A percentile compares a stretch with the other conserved stretches of the same genome.
Conservation (phyloP, 2,888 invertebrate genomes). For the Encarsia formosa region DNA sequence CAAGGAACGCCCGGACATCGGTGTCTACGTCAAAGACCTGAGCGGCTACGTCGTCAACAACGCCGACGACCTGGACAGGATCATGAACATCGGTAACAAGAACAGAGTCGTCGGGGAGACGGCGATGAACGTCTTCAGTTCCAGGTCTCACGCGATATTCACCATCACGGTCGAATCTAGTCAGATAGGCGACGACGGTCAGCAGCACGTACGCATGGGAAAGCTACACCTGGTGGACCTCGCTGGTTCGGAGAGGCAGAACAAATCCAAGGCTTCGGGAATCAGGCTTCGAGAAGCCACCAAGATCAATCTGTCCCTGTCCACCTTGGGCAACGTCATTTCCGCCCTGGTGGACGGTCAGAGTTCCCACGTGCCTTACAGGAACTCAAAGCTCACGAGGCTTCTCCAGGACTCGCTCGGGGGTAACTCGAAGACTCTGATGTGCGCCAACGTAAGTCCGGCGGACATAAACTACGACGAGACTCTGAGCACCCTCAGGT, state of each 20-base stretch:
- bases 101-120: constrained; percentile 87
- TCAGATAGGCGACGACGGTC: constrained; percentile 74
- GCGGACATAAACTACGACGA: constrained; percentile 96
- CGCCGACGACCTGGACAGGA: constrained; percentile 89
- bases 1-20: constrained; percentile 92
- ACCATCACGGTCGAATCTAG: constrained; percentile 96
- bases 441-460: constrained; percentile 97
- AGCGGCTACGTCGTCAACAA: constrained; percentile 97
- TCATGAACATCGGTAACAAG: constrained; percentile 95
- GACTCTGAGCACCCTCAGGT: constrained; percentile 91
- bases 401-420: constrained; percentile 94
- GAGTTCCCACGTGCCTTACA: constrained; percentile 94
- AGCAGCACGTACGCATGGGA: constrained; percentile 89
- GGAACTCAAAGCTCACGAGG: constrained; percentile 94
- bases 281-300: constrained; percentile 92
- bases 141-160: constrained; percentile 96
- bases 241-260: constrained; percentile 96
- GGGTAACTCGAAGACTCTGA: constrained; percentile 92
- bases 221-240: constrained; percentile 96
- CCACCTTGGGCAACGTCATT: constrained; percentile 96
- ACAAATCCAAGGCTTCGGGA: constrained; percentile 93
- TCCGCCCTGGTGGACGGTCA: constrained; percentile 97
- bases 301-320: constrained; percentile 95
- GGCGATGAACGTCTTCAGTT: constrained; percentile 96
- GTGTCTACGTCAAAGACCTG: constrained; percentile 96